Percentiles rank a stretch among this genome's conserved stretches.
phyloP scores from a whole-genome alignment of 1,140 invertebrate species.

The Lepidostoma basale region DNA sequence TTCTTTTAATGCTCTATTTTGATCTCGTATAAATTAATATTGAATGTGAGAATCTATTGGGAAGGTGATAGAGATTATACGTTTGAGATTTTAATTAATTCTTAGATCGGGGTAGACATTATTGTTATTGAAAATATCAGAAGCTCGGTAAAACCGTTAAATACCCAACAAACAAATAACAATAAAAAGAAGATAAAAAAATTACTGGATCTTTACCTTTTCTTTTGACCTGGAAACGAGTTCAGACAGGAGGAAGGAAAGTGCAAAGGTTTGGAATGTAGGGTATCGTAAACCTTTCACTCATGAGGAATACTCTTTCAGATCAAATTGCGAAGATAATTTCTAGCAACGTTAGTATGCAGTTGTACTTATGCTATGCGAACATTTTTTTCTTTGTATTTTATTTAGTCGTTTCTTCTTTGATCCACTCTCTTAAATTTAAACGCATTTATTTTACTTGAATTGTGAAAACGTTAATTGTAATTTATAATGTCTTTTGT shows the following conservation, averaged over 20 bases:
- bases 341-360: too few species aligned
- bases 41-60: conserved; percentile 18
- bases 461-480: too few species aligned
- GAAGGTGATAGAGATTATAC: background rate
- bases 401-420: too few species aligned
- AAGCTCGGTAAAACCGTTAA: conserved; percentile 40
- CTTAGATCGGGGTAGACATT: background rate
- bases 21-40: conserved; percentile 6
- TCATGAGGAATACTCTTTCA: too few species aligned
- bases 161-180: conserved; percentile 43
- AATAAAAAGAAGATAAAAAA: conserved; percentile 41
- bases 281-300: background rate
- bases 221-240: conserved; percentile 43
- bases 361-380: too few species aligned
- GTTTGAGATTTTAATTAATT: conserved; percentile 7
- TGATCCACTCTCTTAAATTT: too few species aligned
- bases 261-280: background rate
- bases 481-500: too few species aligned
- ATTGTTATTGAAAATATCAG: conserved; percentile 5
- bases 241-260: conserved; percentile 35
- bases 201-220: conserved; percentile 38
- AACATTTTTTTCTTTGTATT: too few species aligned
- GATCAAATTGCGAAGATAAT: too few species aligned
- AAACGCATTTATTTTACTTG: too few species aligned
- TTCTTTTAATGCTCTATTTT: background rate